These are phyloP conservation scores for Glossophaga mutica DNA, from an alignment of 2,797 vertebrate species.

Conservation along the genomic window DNA sequence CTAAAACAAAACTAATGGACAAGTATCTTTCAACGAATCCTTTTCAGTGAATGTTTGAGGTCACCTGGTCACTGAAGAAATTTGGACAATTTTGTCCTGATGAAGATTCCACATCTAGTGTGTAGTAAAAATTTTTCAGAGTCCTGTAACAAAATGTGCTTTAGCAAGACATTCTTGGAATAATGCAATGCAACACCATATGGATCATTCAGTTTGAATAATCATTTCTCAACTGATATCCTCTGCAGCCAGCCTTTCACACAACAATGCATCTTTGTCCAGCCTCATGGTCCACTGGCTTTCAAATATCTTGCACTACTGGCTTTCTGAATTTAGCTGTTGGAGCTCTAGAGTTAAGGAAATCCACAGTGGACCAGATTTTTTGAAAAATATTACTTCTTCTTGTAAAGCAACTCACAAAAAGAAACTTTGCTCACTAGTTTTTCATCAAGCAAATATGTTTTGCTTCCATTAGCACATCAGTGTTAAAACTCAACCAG, in stretches of 20 bases:
- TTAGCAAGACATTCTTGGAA: neutral
- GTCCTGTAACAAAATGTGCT: neutral
- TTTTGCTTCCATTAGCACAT: neutral
- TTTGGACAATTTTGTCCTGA: neutral
- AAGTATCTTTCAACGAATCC: neutral
- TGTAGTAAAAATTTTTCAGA: neutral
- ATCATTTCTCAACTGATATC: slow-evolving; percentile 21
- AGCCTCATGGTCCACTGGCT: neutral
- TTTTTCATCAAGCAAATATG: neutral
- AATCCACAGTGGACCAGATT: slow-evolving; percentile 24
- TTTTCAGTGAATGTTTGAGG: neutral
- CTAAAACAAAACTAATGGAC: neutral
- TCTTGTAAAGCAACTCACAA: slow-evolving; percentile 16
- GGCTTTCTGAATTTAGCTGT: slow-evolving; percentile 9
- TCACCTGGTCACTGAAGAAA: neutral
- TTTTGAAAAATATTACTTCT: slow-evolving; percentile 13
- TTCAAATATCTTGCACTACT: slow-evolving; percentile 48
- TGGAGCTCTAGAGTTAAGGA: slow-evolving; percentile 16
- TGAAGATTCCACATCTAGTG: neutral
- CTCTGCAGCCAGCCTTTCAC: neutral
- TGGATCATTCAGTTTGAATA: neutral
- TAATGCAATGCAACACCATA: neutral
- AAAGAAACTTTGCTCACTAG: neutral
- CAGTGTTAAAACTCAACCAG: neutral
- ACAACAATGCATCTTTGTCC: slow-evolving; percentile 16